Conservation (phyloP, 2,888 invertebrate species). For the Sphecodes monilicornis region DNA sequence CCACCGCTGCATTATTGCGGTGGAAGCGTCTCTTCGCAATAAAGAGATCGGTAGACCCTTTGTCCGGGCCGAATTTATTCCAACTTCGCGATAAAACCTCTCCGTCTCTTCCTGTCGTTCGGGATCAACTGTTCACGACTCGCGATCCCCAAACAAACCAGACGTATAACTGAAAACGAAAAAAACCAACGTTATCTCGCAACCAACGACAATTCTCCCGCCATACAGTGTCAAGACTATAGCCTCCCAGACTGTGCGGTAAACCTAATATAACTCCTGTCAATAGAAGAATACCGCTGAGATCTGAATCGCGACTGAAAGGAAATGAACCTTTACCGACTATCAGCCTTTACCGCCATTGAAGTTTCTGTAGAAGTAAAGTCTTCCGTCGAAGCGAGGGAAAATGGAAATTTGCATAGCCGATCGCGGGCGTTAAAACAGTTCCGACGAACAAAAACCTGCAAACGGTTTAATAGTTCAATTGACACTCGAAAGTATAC, state of each 20-base stretch:
- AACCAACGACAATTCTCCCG: neutral
- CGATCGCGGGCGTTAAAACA: neutral
- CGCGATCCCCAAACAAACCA: neutral
- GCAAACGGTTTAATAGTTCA: neutral
- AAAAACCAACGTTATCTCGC: neutral
- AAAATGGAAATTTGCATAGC: neutral
- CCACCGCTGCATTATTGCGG: constrained; percentile 10
- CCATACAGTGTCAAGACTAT: neutral
- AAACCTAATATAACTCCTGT: neutral
- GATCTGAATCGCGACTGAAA: neutral
- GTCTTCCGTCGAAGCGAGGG: neutral
- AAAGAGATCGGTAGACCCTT: constrained; percentile 15
- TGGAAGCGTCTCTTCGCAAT: neutral
- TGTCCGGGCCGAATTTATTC: constrained; percentile 20
- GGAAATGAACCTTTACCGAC: neutral
- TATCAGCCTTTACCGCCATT: neutral
- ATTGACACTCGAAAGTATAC: neutral
- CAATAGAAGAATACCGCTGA: neutral
- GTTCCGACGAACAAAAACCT: neutral
- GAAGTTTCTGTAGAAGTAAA: neutral
- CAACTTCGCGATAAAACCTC: constrained; percentile 4
- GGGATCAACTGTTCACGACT: neutral
- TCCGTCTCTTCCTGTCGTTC: neutral
- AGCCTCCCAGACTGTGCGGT: neutral
- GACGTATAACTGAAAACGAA: neutral